phyloP scores from a whole-genome alignment of 2,797 vertebrate genomes.

The Halcyon badia region DNA sequence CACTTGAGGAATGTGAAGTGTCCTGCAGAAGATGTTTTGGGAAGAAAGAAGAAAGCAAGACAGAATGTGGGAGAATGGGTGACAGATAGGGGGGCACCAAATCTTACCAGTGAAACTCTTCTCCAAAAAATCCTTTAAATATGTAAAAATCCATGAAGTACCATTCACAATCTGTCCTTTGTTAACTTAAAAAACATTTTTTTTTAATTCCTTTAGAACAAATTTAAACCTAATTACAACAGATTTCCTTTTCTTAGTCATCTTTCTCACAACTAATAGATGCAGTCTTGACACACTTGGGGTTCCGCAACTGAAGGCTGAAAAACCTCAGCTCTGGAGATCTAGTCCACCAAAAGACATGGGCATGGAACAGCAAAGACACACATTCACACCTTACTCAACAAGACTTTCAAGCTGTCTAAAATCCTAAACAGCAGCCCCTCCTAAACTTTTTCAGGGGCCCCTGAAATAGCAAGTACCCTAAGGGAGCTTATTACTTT shows the following conservation, averaged over 20 bases:
- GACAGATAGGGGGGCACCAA: not conserved
- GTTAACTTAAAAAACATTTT: not conserved
- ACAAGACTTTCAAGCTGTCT: not conserved
- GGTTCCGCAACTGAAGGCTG: not conserved
- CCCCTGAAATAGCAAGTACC: not conserved
- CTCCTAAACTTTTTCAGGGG: not conserved
- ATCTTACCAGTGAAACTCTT: not conserved
- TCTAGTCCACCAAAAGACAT: not conserved
- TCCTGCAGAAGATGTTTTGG: not conserved
- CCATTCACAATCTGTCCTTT: not conserved
- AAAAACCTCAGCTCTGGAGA: not conserved
- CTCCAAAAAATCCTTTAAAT: not conserved
- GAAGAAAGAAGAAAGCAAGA: not conserved
- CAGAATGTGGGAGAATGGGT: not conserved
- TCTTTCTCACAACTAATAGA: not conserved
- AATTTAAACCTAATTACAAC: not conserved
- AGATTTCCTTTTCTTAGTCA: not conserved
- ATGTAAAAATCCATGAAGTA: not conserved
- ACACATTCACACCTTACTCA: not conserved
- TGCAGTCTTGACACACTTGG: fast-evolving
- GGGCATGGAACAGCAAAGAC: not conserved
- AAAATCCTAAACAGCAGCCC: not conserved
- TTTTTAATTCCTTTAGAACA: not conserved
- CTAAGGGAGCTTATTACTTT: not conserved
- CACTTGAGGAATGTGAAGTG: not conserved